These are phyloP conservation scores for Myrmophylax atrothorax DNA, from an alignment of 2,113 vertebrate genomes.

Conservation along the genomic window DNA sequence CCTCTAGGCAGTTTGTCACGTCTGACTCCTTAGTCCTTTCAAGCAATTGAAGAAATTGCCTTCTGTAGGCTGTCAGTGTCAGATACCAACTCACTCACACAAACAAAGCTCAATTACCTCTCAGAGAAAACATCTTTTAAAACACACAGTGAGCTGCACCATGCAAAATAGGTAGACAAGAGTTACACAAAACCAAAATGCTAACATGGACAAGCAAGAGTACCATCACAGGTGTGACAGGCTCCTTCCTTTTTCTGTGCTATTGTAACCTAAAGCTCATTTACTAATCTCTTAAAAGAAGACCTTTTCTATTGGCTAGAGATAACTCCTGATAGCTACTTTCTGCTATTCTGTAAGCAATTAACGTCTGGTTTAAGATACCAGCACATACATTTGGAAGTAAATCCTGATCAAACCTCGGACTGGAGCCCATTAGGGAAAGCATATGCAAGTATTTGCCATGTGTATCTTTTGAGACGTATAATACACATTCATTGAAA, in stretches of 20 bases:
- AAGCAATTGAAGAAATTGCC: slow-evolving; percentile 68
- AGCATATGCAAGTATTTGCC: not conserved
- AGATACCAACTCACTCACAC: slow-evolving; percentile 56
- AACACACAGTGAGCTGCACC: slow-evolving; percentile 48
- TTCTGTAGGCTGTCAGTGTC: slow-evolving; percentile 71
- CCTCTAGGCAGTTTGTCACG: slow-evolving; percentile 65
- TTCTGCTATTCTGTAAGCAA: not conserved
- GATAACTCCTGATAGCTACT: not conserved
- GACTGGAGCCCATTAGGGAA: not conserved
- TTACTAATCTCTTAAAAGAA: not conserved
- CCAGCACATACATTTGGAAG: not conserved
- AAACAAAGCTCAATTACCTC: slow-evolving; percentile 70
- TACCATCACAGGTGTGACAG: not conserved
- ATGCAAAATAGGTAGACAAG: slow-evolving; percentile 39
- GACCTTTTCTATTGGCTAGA: not conserved
- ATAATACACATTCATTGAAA: not conserved
- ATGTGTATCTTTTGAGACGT: not conserved
- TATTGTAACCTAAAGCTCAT: not conserved
- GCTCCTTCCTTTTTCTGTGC: not conserved
- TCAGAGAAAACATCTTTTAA: slow-evolving; percentile 63
- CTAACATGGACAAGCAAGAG: not conserved
- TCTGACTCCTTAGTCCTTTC: slow-evolving; percentile 68
- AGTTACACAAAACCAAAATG: not conserved
- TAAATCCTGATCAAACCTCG: not conserved
- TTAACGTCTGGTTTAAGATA: not conserved